Base-by-base conservation (phyloP, 2,113 vertebrate species). In the Hyperoodon ampullatus region DNA sequence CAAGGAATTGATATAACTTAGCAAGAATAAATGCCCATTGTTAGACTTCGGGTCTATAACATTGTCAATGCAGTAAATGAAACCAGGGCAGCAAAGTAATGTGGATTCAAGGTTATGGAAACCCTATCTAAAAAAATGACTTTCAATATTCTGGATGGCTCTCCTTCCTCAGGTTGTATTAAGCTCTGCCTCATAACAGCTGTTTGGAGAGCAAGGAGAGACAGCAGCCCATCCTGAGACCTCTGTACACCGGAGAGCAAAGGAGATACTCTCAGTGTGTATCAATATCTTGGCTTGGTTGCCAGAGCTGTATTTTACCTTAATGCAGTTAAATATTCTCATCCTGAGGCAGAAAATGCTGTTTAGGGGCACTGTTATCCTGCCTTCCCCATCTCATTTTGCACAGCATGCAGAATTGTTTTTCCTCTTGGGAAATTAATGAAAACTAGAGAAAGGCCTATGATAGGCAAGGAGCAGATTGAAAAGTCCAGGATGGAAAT, bases 391-490 rank as follows among this genome's bases (percentile, higher is more conserved):
- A 74, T 95, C 92, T 96, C 80, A 87, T 97, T 97, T 94, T 93
- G 75, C 70, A 82, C 86, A 93, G 93, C 80, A 65, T 21, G 60
- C 13, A 7, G 65, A 77, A 91, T 92, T 95, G 93, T 95, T 96
- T 88, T 86, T 98, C 78, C 98, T 98, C 98, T 50, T 96, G 98
- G 98, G 98, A 98, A 99, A 98, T 98, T 94, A 98, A 70, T 86
- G 93, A 68, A 95, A 98, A 95, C 82, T 81, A 81, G 72, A 94
- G 78, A 33, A 97, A 97, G 86, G 47, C 83, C 90, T 96, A 93
- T 94, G 93, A 96, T 82, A 5, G 80, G 90, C 95, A 96, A 55
- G 28, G 60, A 98, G 50, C 96, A 97, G 95, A 98, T 97, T 97
- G 98, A 80, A 97, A 97, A 98, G 92, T 98, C 96, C 96, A 82